Conservation (phyloP, 2,113 vertebrate genomes). For the Progne subis region DNA sequence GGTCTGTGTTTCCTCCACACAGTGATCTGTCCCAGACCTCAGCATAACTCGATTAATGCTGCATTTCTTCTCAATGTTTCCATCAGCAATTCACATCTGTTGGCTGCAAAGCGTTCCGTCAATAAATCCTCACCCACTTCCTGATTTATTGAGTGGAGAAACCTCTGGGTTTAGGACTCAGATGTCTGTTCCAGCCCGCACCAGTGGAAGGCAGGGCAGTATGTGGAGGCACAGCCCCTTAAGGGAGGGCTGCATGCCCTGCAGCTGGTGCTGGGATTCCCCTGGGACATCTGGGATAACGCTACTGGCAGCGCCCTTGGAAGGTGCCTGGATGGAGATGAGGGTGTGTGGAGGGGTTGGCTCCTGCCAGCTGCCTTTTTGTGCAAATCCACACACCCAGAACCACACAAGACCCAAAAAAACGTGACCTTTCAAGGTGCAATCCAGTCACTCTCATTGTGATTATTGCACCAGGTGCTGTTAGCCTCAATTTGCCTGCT, state of each 20-base stretch:
- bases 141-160: not conserved
- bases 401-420: not conserved
- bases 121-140: not conserved
- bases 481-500: not conserved
- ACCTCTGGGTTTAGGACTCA: not conserved
- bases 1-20: not conserved
- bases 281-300: not conserved
- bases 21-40: not conserved
- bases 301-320: rapidly evolving
- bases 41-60: not conserved
- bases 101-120: not conserved
- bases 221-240: not conserved
- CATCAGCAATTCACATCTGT: not conserved
- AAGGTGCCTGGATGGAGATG: not conserved
- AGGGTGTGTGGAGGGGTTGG: not conserved
- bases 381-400: not conserved
- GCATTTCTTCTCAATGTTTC: not conserved
- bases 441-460: not conserved
- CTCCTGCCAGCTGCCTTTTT: not conserved
- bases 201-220: not conserved
- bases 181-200: not conserved
- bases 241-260: rapidly evolving
- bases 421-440: not conserved
- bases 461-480: not conserved
- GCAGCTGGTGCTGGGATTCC: not conserved